Conservation (phyloP, 1,140 invertebrate genomes). For the Oppia nitens region DNA sequence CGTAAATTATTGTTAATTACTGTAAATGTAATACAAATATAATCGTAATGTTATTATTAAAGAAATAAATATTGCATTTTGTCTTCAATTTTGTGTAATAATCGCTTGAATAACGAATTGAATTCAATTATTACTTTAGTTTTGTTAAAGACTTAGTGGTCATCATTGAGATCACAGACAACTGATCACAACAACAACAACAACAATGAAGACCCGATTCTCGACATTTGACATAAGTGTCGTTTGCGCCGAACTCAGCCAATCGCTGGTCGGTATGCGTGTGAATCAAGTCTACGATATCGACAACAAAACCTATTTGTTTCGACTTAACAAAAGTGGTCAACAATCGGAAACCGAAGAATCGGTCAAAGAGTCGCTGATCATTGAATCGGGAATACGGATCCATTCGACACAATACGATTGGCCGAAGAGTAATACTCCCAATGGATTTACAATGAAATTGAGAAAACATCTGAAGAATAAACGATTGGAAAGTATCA, state of each 20-base stretch:
- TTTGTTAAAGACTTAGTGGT: too few species aligned
- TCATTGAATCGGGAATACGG: constrained; percentile 84
- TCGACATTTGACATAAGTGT: constrained; percentile 78
- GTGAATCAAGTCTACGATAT: constrained; percentile 96
- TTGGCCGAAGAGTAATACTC: constrained; percentile 92
- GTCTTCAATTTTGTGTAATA: too few species aligned
- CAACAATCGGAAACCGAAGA: constrained; percentile 27
- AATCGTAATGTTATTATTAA: too few species aligned
- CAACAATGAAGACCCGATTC: constrained; percentile 70
- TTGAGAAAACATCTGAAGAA: constrained; percentile 93
- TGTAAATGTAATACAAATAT: too few species aligned
- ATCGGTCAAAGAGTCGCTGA: constrained; percentile 50
- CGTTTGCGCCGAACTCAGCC: constrained; percentile 59
- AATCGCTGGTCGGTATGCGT: constrained; percentile 68
- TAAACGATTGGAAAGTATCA: constrained; percentile 69
- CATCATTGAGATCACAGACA: too few species aligned
- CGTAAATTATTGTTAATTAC: too few species aligned
- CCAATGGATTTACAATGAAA: constrained; percentile 96
- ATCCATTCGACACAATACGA: constrained; percentile 90
- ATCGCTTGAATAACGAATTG: too few species aligned
- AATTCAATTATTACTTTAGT: too few species aligned
- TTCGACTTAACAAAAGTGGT: constrained; percentile 46
- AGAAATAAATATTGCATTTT: too few species aligned
- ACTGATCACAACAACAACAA: too few species aligned
- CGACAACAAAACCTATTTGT: constrained; percentile 88